A percentile compares a stretch with the other conserved stretches of the same genome.
Conservation (phyloP, 2,113 vertebrate genomes). For the pig (Sus scrofa) region DNA sequence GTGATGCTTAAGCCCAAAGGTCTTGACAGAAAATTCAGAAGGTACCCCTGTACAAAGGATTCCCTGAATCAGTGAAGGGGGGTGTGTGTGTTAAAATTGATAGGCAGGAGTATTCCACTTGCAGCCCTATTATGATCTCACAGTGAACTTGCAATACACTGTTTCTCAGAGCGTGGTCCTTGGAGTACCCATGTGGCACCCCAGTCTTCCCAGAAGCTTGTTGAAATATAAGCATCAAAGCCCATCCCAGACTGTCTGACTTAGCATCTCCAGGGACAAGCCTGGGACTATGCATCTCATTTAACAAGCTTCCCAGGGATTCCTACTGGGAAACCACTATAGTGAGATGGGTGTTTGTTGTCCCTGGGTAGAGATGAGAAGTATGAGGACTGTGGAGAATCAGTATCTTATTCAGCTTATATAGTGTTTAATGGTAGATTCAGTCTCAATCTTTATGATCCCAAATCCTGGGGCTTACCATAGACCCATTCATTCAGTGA, state of each 20-base stretch:
- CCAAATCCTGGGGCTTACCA: not conserved
- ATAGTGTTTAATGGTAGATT: not conserved
- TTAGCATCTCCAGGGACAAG: not conserved
- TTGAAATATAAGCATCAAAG: not conserved
- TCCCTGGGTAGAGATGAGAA: not conserved
- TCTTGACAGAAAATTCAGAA: not conserved
- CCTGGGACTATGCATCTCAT: not conserved
- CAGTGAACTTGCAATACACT: not conserved
- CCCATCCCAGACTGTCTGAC: not conserved
- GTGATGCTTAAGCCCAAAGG: not conserved
- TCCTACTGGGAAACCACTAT: not conserved
- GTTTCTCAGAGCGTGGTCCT: not conserved
- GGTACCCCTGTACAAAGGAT: not conserved
- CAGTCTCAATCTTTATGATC: not conserved
- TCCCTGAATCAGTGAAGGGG: not conserved
- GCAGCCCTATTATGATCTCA: not conserved
- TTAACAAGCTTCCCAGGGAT: not conserved
- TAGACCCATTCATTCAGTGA: not conserved
- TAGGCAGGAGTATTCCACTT: not conserved
- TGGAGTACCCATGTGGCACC: not conserved
- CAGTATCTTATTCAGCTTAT: not conserved
- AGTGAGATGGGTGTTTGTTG: not conserved
- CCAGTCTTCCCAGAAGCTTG: not conserved
- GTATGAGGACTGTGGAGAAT: not conserved
- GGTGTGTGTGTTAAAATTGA: accelerated